These are phyloP conservation scores for Gymnodraco acuticeps DNA, from an alignment of 2,797 vertebrate genomes.

Conservation along the genomic window DNA sequence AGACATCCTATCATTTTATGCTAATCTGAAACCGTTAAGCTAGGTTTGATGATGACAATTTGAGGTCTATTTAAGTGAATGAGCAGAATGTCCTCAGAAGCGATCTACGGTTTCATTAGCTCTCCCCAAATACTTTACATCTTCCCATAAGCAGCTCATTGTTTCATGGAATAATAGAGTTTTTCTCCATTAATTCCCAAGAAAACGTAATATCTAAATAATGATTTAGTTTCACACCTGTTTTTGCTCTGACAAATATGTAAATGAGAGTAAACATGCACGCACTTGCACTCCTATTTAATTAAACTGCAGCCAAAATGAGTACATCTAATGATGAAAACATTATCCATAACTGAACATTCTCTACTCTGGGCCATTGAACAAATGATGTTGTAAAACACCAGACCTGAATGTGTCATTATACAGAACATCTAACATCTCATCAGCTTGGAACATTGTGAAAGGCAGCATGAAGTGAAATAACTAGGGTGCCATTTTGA, in stretches of 20 bases:
- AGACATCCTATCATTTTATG: conserved; percentile 31
- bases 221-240: conserved; percentile 2
- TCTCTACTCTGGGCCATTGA: conserved; percentile 34
- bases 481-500: conserved; percentile 3
- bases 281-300: conserved; percentile 13
- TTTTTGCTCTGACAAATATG: conserved; percentile 9
- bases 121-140: conserved; percentile 4
- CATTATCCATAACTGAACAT: conserved; percentile 20
- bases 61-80: conserved; percentile 38
- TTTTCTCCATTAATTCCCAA: conserved; percentile 5
- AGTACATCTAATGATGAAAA: conserved; percentile 28
- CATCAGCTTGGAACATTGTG: conserved; percentile 22
- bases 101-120: neutral
- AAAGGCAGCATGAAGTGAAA: conserved; percentile 3
- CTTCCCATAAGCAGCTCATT: conserved; percentile 2
- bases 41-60: conserved; percentile 49
- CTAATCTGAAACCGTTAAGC: conserved; percentile 48
- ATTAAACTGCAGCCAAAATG: conserved; percentile 25
- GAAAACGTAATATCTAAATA: conserved; percentile 18
- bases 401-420: conserved; percentile 25
- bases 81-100: conserved; percentile 17
- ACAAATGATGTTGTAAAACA: conserved; percentile 38
- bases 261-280: conserved; percentile 7
- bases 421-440: conserved; percentile 22
- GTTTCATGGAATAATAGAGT: conserved; percentile 10